Conservation (phyloP, 2,113 vertebrate genomes). For the Dipodomys stephensi region DNA sequence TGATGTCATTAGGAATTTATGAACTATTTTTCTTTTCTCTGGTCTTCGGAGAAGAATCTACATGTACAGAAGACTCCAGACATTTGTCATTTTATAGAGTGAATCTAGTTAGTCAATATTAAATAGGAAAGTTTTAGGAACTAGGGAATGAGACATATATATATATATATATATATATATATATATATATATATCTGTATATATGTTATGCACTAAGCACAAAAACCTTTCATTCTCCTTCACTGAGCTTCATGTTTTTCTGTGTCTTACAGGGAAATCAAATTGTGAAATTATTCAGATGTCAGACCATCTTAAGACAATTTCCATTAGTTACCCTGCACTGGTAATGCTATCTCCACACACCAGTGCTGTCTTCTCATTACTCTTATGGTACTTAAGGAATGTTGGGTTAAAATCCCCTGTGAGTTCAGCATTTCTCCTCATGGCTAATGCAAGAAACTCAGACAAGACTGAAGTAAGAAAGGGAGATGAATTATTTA, state of each 20-base stretch:
- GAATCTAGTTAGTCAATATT: neutral
- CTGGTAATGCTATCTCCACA: neutral
- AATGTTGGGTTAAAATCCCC: slow-evolving; percentile 3
- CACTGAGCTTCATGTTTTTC: slow-evolving; percentile 5
- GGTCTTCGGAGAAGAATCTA: slow-evolving; percentile 41
- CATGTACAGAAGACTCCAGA: neutral
- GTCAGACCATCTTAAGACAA: slow-evolving; percentile 32
- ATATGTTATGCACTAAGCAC: neutral
- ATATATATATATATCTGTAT: too few relatives aligned
- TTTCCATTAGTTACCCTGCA: slow-evolving; percentile 6
- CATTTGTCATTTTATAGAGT: slow-evolving; percentile 40
- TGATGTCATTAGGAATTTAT: slow-evolving; percentile 67
- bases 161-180: too few relatives aligned
- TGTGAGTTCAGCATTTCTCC: slow-evolving; percentile 13
- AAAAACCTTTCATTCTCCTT: slow-evolving; percentile 9
- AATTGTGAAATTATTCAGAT: slow-evolving; percentile 59
- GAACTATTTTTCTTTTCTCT: slow-evolving; percentile 67
- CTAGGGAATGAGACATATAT: neutral
- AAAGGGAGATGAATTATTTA: slow-evolving; percentile 73
- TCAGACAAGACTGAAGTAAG: slow-evolving; percentile 49
- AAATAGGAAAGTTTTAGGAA: slow-evolving; percentile 21
- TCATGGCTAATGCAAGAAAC: slow-evolving; percentile 56
- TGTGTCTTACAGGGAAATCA: slow-evolving; percentile 37
- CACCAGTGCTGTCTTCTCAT: slow-evolving; percentile 33
- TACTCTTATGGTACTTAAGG: slow-evolving; percentile 42